Base-by-base conservation (phyloP, 1,140 invertebrate genomes). In the Euglossa dilemma region DNA sequence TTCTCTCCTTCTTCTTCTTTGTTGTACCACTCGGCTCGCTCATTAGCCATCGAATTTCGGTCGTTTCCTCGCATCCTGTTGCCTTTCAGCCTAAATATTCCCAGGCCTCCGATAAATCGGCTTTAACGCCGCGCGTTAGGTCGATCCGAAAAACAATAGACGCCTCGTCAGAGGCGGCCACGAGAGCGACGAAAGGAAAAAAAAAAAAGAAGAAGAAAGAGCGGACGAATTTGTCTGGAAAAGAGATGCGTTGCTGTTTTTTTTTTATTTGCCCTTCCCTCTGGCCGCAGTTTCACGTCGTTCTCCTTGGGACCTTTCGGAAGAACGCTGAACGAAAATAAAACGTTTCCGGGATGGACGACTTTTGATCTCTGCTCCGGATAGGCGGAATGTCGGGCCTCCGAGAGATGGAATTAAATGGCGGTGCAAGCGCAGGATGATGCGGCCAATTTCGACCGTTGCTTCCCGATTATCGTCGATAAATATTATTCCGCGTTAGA, bases 1-100 rank as follows among this genome's bases (percentile, higher is more conserved):
- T 23, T 36, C 50, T 43, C 20, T 56, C 70, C n/a, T 18, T 47
- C 47, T 25, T 52, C 6, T 7, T 16, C 23, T 74, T 56, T 28
- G 59, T 64, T 47, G n/a, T 50, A 75, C 12, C 23, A 50, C 57
- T 56, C 67, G 67, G 20, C 52, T n/a, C 18, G 52, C 79, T 74
- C 80, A 45, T 81, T 76, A 76, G 45, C 63, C 63, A 47, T 28
- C 52, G 43, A 82, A 82, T 67, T 82, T 82, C 52, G 63, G 36
- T 59, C 63, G 80, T 67, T 50, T 57, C 23, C 67, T 43, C 57
- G 56, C 47, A 79, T 70, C 71, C 43, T 61, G 61, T 36, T 43
- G 75, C 63, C 61, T 56, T 36, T 50, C 50, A 28, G 59, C 18
- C 73, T 6, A 75, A 74, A 74, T 74, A 61, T 66, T 81, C 61